Conservation (phyloP, 2,888 invertebrate species). For the Spodoptera littoralis region DNA sequence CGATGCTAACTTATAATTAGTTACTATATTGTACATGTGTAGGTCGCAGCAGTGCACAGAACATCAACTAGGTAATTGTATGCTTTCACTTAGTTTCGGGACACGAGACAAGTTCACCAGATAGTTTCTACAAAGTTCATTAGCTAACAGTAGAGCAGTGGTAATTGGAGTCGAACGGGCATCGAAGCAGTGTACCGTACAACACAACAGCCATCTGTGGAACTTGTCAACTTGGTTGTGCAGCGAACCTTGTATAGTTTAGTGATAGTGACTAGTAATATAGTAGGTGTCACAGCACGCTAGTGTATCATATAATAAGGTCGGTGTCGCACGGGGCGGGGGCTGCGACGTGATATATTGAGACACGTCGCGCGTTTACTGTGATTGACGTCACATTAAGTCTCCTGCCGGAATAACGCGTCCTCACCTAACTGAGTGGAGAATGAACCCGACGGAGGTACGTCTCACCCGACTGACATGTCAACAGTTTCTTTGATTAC, state of each 20-base stretch:
- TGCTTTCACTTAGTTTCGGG: slow-evolving; percentile 2
- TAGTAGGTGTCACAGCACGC: background rate
- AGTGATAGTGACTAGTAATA: background rate
- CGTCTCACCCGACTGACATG: no score
- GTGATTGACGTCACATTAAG: slow-evolving; percentile 3
- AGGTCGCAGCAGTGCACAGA: background rate
- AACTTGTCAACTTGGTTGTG: slow-evolving; percentile 34
- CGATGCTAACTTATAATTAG: background rate
- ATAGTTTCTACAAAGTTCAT: slow-evolving; percentile 19
- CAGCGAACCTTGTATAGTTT: slow-evolving; percentile 4
- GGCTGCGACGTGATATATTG: slow-evolving; percentile 6
- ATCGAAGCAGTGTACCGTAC: slow-evolving; percentile 21
- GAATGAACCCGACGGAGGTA: background rate
- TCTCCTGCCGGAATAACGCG: no score
- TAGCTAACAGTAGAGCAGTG: slow-evolving; percentile 5
- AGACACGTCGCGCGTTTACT: background rate
- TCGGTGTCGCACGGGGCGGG: background rate
- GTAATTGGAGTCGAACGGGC: slow-evolving; percentile 23
- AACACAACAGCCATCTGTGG: slow-evolving; percentile 26
- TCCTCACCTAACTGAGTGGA: no score
- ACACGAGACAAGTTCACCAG: background rate
- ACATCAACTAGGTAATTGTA: background rate
- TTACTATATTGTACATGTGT: background rate
- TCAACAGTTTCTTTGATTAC: no score
- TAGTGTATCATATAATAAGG: slow-evolving; percentile 13